Evolutionary conservation across 2,888 invertebrate genomes (phyloP).

Genomic region (Xestobium rufovillosum): DNA sequence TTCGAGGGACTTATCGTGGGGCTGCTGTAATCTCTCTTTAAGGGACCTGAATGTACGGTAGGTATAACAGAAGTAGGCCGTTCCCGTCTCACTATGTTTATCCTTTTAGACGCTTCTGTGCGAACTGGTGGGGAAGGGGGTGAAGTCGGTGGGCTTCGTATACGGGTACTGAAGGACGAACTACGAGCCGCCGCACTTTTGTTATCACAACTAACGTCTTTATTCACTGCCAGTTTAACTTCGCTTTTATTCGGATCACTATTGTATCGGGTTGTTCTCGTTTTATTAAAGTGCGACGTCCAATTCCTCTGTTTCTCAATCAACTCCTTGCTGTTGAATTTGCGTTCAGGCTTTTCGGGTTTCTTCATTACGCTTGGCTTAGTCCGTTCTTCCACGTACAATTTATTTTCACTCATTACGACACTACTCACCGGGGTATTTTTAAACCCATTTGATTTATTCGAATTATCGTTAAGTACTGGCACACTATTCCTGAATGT

Average conservation of each 20-base stretch:
- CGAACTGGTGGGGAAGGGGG: constrained; percentile 45
- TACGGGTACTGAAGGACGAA: constrained; percentile 50
- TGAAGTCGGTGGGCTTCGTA: constrained; percentile 41
- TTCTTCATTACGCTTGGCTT: constrained; percentile 39
- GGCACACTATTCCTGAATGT: constrained; percentile 50
- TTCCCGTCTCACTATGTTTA: constrained; percentile 35
- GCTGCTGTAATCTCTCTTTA: constrained; percentile 13
- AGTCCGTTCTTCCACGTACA: constrained; percentile 26
- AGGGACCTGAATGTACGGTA: constrained; percentile 26
- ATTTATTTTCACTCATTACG: constrained; percentile 19
- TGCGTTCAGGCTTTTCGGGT: constrained; percentile 77
- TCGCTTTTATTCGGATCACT: constrained; percentile 58
- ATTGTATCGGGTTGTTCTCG: constrained; percentile 55
- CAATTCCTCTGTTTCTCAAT: constrained; percentile 89
- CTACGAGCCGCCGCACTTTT: constrained; percentile 44
- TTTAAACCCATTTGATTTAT: constrained; percentile 28
- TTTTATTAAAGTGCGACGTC: constrained; percentile 84
- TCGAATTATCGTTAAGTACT: constrained; percentile 39
- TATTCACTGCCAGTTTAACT: constrained; percentile 44
- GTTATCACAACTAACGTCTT: constrained; percentile 24
- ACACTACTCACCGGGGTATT: constrained; percentile 17
- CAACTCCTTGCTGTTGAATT: constrained; percentile 74
- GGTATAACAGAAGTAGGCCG: constrained; percentile 39
- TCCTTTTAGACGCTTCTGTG: constrained; percentile 38
- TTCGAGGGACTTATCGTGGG: constrained; percentile 14